Evolutionary conservation across 2,113 vertebrate genomes (phyloP), one percentile per base, ranked within the genome.

Genomic region (Aspidoscelis tigris): DNA sequence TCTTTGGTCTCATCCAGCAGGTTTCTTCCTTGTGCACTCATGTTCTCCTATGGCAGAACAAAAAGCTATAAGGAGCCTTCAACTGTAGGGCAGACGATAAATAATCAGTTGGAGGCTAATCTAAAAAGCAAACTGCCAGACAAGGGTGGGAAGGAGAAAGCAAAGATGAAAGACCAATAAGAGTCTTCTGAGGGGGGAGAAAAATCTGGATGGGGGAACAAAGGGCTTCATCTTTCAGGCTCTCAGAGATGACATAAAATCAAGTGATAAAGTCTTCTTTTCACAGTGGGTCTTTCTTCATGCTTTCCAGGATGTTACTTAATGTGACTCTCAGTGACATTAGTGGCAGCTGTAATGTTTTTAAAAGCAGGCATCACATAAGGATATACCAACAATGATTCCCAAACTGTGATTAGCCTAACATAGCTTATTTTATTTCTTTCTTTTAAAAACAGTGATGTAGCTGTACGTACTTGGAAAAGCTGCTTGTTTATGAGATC

Each of bases 121-220:
- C 26, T 78, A 53, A 91, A 92, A 89, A 83, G 83, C n/a, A 79
- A 90, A 65, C 80, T 75, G 53, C 86, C 81, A 89, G 83, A 90
- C 82, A 87, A 24, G 73, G 76, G 33, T 77, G 71, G 68, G 50
- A 82, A 82, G 70, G 41, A 70, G 80, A 92, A 89, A 53, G 44
- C 70, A 88, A 50, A 92, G 87, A 89, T 89, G 81, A 93, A 92
- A 93, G 70, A 39, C 77, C 87, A 81, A 78, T 1, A 87, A 73
- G 9, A 86, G 26, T 69, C 65, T 89, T 83, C 74, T 21, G 43
- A 44, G 33, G 8, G 12, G 12, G 21, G n/a, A 47, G 14, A 53
- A 84, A 88, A 83, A 82, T 39, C 79, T 90, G 86, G 80, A 80
- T 87, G 70, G 50, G 33, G 83, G 81, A 92, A 89, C 81, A 88